Base-by-base conservation (phyloP, 2,797 vertebrate genomes). In the Sebastes matsubarae region DNA sequence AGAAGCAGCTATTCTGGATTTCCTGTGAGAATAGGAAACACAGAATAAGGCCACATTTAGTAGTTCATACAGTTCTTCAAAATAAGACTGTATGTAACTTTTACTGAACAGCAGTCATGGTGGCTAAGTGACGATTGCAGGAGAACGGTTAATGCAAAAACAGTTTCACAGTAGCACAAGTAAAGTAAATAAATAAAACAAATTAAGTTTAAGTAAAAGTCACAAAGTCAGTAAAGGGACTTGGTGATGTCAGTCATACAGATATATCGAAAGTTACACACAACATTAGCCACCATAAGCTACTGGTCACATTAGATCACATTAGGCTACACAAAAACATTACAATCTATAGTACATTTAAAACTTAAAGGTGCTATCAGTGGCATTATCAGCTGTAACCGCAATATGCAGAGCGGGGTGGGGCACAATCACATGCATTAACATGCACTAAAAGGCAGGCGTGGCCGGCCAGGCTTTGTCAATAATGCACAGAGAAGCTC, bases 1-100 rank as follows among this genome's bases (percentile, higher is more conserved):
- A 71, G 54, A 80, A 73, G 73, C n/a, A 42, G 64, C 55, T 85
- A 77, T 82, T 86, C 36, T 85, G 73, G 70, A 84, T 74, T 79
- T 82, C n/a, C 66, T 68, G 72, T 14, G 75, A 80, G 68, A 67
- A 42, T 77, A 22, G 24, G 70, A 83, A 70, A 77, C 18, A 68
- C 54, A 57, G 66, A 77, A 79, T 60, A 71, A 79, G 65, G 64
- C 18, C 71, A 73, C 61, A 50, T 68, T 68, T 42, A 65, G 42
- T 6, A 64, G 61, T 59, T 72, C 38, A 69, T 6, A 11, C 13
- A 71, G 54, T 57, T 72, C 54, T 20, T 8, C 27, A 75, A 3
- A 50, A 29, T 12, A 27, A 63, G 69, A 73, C 25, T 20, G 13
- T 2, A 6, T 34, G 68, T 68, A 25, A 12, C 32, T 38, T 61